Conservation (phyloP, 2,113 vertebrate species). For the Spilogale gracilis region DNA sequence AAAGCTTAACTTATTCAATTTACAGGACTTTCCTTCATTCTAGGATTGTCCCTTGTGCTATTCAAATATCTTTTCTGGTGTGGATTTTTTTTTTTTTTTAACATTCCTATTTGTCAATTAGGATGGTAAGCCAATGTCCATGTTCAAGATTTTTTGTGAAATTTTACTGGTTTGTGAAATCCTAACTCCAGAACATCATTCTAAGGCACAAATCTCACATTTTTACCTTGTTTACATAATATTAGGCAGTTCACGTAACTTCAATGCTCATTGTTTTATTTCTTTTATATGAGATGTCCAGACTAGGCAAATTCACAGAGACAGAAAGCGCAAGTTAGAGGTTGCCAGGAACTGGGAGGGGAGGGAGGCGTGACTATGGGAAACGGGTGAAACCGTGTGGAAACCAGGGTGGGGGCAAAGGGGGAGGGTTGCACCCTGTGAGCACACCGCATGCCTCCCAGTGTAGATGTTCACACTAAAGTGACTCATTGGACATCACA, state of each 20-base stretch:
- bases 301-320: neutral
- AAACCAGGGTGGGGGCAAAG: neutral
- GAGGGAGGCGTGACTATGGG: too few species aligned
- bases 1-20: fast-evolving
- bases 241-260: neutral
- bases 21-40: neutral
- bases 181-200: neutral
- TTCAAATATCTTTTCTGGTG: neutral
- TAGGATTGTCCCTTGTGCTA: neutral
- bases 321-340: neutral
- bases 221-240: neutral
- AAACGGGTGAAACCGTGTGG: neutral
- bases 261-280: neutral
- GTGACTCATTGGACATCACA: fast-evolving
- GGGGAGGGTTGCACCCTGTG: fast-evolving
- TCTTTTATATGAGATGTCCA: neutral
- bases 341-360: too few species aligned
- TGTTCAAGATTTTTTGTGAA: neutral
- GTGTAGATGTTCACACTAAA: neutral
- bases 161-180: neutral
- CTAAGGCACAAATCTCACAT: neutral
- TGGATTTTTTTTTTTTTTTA: neutral
- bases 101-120: neutral
- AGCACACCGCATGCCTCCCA: neutral
- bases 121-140: neutral